Evolutionary conservation across 2,797 vertebrate species (phyloP), one percentile per base, ranked within the genome.

Genomic region (Scolopax rusticola): DNA sequence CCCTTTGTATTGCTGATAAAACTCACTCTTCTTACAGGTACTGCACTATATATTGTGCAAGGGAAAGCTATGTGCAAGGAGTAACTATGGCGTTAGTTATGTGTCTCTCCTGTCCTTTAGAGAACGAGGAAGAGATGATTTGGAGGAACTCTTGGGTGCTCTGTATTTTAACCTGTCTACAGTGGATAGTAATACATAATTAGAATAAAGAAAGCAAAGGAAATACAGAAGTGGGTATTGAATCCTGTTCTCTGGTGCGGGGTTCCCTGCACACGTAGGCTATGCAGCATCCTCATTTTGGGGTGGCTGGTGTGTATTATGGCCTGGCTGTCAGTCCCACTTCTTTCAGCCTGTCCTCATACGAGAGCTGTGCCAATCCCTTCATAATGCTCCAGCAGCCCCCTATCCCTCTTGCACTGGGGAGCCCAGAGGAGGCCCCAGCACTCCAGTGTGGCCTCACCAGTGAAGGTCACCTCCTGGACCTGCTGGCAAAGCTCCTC

Each of bases 281-380:
- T 30, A 9, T 0, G 1, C 12, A 56, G 23, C 24, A 73, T 63
- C 48, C 30, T 59, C 5, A 36, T 63, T 80, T 68, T n/a, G 3
- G 10, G 5, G 18, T 47, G 11, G 30, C 60, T 0, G 0, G 8
- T 43, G 11, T n/a, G 4, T 43, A 5, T 5, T 63, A 0, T 51
- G 25, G 10, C 9, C 28, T 84, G 33, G 69, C 18, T 33, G 18
- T 43, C 38, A 40, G 24, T 54, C n/a, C 9, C 18, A 43, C 20
- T 16, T 74, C 25, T 59, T 15, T 27, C 32, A 54, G 12, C 17
- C 18, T 67, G 70, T 59, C 6, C 12, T 70, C 36, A 21, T 36
- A 9, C 12, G 18, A 74, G 19, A 36, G 4, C 23, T 61, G 6
- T 43, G 14, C 36, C 38, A 33, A 4, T 43, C 45, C 60, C 21